Conservation (phyloP, 2,113 vertebrate genomes). For the Leptobrachium leishanense region DNA sequence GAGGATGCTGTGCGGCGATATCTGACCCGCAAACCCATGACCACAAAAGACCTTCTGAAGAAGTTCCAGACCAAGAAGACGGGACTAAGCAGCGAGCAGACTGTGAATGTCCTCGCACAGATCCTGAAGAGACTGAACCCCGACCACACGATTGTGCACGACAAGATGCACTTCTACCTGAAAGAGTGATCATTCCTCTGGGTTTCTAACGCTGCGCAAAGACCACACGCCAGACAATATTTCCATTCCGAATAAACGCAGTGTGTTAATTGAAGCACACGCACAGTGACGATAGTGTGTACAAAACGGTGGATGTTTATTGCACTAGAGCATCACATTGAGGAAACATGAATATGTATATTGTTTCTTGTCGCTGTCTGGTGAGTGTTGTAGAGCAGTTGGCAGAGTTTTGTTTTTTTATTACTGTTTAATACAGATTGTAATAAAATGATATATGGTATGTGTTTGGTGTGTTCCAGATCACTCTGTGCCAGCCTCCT, state of each 20-base stretch:
- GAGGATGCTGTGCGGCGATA: slow-evolving; percentile 88
- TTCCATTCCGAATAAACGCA: neutral
- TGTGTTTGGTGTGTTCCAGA: too few relatives aligned
- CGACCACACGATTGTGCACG: slow-evolving; percentile 83
- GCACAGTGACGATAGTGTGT: too few relatives aligned
- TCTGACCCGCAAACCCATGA: slow-evolving; percentile 91
- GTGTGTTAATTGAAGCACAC: too few relatives aligned
- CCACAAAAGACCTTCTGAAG: slow-evolving; percentile 91
- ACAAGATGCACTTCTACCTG: slow-evolving; percentile 95
- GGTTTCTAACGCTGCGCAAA: neutral
- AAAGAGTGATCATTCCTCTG: slow-evolving; percentile 68
- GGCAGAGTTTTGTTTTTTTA: neutral
- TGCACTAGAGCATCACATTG: too few relatives aligned
- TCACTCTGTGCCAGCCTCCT: neutral
- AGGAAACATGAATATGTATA: too few relatives aligned
- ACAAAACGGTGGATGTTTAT: too few relatives aligned
- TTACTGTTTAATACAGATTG: neutral
- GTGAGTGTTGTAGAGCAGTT: too few relatives aligned
- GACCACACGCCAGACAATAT: neutral
- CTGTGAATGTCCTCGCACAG: slow-evolving; percentile 89
- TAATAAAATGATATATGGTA: too few relatives aligned
- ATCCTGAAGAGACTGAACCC: slow-evolving; percentile 92
- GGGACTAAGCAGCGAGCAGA: slow-evolving; percentile 89
- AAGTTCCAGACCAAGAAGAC: slow-evolving; percentile 96
- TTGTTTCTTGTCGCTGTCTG: too few relatives aligned